Base-by-base conservation (phyloP, 1,140 invertebrate species). In the Tyrophagus putrescentiae region DNA sequence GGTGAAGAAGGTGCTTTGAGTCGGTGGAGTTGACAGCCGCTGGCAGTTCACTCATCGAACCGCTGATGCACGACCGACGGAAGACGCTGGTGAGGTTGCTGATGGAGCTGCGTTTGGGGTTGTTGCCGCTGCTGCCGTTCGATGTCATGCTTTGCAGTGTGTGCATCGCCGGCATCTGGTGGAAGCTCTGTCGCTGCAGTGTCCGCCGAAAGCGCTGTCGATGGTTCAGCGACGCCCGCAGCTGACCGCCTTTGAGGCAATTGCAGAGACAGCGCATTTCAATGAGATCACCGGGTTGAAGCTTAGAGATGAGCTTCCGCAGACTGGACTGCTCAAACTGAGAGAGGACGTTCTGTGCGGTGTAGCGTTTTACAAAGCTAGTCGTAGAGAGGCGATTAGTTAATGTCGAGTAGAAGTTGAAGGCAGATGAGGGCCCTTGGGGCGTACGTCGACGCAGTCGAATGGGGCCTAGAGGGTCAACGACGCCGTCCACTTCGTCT, bases 201-300 rank as follows among this genome's bases (percentile, higher is more conserved):
- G 52, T 21, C 21, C 52, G 52, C 4, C 52, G 52, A 54, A 54
- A 54, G n/a, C 52, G 13, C 27, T 54, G 52, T 2, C 52, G 52
- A 33, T 54, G 13, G 27, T 54, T 31, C 13, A 27, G 11, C 27
- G 52, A 54, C 39, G 52, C 13, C n/a, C 52, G 52, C 13, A 54
- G 11, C n/a, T 27, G 13, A 3, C 11, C 13, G n/a, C 13, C 9
- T 3, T 31, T 36, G n/a, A 27, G 25, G 39, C 52, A 54, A 33
- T 54, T 54, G 39, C 52, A 54, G 25, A 54, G 13, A 54, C 52
- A 54, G 11, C 52, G 52, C 21, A 54, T 54, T 31, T 54, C 52
- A 25, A 54, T 54, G 3, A 54, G 13, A 54, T 54, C 52, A 31
- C 52, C 52, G n/a, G 13, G 13, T 3, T 3, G 4, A n/a, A 54